Percentiles rank a stretch among this genome's conserved stretches.
Conservation (phyloP, 2,888 invertebrate genomes). For the Cryptophagus acutangulus region DNA sequence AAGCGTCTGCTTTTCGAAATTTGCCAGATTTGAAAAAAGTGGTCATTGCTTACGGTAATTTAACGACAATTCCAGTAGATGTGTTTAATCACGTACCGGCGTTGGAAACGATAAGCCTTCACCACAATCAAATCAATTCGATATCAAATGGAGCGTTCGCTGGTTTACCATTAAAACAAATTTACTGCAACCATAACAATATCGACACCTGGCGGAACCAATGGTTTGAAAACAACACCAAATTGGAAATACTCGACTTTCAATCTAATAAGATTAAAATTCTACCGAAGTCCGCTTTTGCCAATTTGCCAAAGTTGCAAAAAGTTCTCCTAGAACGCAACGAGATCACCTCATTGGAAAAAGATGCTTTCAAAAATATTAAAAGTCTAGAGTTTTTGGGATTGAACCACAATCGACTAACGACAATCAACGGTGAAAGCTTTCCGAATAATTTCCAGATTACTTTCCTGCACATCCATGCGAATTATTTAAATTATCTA, state of each 20-base stretch:
- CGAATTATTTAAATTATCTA: constrained; percentile 32
- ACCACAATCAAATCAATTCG: constrained; percentile 24
- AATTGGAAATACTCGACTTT: constrained; percentile 27
- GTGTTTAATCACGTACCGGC: constrained; percentile 21
- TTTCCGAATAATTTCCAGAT: constrained; percentile 26
- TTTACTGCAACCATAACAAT: constrained; percentile 22
- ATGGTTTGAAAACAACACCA: constrained; percentile 29
- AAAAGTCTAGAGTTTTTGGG: constrained; percentile 27
- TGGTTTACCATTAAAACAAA: constrained; percentile 21
- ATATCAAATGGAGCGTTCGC: constrained; percentile 27
- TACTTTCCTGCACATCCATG: constrained; percentile 22
- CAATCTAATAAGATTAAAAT: constrained; percentile 24
- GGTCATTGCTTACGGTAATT: constrained; percentile 14
- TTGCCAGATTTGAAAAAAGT: constrained; percentile 16
- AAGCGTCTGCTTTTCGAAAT: constrained; percentile 21
- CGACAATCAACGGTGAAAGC: constrained; percentile 21
- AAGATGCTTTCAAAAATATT: constrained; percentile 27
- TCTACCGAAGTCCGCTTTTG: constrained; percentile 28
- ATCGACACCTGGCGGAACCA: constrained; percentile 27
- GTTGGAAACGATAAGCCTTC: constrained; percentile 22
- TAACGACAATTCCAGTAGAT: constrained; percentile 17
- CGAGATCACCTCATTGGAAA: constrained; percentile 27
- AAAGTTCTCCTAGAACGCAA: constrained; percentile 28
- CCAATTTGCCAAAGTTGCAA: constrained; percentile 20
- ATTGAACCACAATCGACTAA: constrained; percentile 28